These are phyloP conservation scores for Grammomys dolichurus DNA, from an alignment of 2,113 vertebrate genomes.

Conservation along the genomic window DNA sequence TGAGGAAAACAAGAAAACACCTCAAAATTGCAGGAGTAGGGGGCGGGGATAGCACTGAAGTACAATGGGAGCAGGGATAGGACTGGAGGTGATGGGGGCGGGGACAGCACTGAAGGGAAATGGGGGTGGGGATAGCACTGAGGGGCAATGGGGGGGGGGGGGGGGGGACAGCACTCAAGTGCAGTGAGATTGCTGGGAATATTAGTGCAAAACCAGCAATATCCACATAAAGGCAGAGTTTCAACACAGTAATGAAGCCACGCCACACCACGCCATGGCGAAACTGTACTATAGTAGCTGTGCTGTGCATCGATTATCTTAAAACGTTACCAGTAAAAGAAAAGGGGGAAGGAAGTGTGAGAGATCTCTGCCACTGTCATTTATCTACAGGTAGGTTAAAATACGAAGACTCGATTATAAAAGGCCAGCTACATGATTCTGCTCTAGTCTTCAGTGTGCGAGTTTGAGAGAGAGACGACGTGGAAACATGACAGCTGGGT, in stretches of 20 bases:
- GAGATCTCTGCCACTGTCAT: not conserved
- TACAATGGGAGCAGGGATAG: accelerated
- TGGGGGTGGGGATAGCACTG: not conserved
- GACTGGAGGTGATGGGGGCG: not conserved
- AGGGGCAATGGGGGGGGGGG: too few species aligned
- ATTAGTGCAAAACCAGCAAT: not conserved
- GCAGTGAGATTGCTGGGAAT: accelerated
- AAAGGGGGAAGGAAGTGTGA: not conserved
- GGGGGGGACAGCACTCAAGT: not conserved
- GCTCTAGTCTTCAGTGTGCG: not conserved
- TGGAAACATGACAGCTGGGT: not conserved
- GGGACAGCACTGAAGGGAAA: not conserved
- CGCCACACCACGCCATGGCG: not conserved
- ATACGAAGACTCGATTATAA: not conserved
- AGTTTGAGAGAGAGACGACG: not conserved
- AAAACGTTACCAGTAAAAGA: slow-evolving; percentile 11
- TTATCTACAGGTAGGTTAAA: not conserved
- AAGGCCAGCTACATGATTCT: not conserved
- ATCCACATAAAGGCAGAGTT: not conserved
- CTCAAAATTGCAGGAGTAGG: not conserved
- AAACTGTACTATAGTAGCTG: not conserved
- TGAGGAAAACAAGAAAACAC: not conserved
- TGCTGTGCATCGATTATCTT: not conserved
- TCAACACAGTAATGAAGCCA: too few species aligned
- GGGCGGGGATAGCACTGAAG: not conserved